Base-by-base conservation (phyloP, 2,797 vertebrate genomes). In the Gallinago nigripennis region DNA sequence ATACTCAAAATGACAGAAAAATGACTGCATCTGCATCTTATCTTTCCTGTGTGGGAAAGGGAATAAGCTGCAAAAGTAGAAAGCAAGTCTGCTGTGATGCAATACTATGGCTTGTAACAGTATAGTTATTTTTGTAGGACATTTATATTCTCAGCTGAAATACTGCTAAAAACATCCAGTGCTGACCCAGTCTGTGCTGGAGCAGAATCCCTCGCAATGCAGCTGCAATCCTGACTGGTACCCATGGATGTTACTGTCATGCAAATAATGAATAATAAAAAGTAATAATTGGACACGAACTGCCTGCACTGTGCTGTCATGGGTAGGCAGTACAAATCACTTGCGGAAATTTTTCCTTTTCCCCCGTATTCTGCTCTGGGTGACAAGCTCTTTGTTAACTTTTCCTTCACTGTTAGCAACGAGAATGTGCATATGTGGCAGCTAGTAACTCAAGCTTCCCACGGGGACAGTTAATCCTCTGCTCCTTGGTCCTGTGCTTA, bases 371-470 rank as follows among this genome's bases (percentile, higher is more conserved):
- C 83, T 81, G 61, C 58, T 91, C 37, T 79, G 91, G 78, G 94
- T 94, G 94, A 95, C 94, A 96, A 88, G 83, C 89, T 88, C 81
- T 96, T 91, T 92, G 85, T 92, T 95, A 94, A 86, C 81, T 94
- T 97, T 91, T 79, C 72, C 72, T 91, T 89, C 68, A 82, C 90
- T 82, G 68, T 61, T 95, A 94, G 92, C 91, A 87, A 93, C 41
- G 73, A 92, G 93, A 97, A 96, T 61, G 94, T 92, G 75, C 92
- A 39, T 79, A 80, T 92, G 80, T 63, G 43, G 75, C 77, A 90
- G 93, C 96, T 88, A 97, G 99, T 98, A 99, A 99, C 98, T 96
- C 68, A 98, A 99, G 98, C 97, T 95, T 98, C 98, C 98, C 98
- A 75, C 8, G 92, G 98, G 97, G 98, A 94, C 91, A 86, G 96